A percentile compares a stretch with the other conserved stretches of the same genome.
phyloP scores from a whole-genome alignment of 2,797 vertebrate genomes.

The Squalus acanthias region DNA sequence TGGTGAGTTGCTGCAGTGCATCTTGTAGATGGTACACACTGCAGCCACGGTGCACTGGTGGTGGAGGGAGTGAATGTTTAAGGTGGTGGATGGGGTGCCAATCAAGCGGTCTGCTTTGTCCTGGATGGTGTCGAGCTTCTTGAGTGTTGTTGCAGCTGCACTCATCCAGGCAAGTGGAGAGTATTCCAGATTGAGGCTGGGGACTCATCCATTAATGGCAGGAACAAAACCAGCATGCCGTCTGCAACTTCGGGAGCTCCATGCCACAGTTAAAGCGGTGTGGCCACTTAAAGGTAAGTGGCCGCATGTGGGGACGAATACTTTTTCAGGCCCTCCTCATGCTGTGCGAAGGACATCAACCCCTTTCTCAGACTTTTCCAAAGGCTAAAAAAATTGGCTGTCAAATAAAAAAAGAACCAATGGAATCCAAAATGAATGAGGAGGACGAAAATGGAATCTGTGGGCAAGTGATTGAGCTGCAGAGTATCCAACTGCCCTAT shows the following conservation, averaged over 20 bases:
- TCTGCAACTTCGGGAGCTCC: neutral
- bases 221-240: neutral
- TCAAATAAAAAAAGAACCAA: neutral
- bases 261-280: neutral
- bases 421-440: neutral
- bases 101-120: too few species aligned
- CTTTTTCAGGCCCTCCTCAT: neutral
- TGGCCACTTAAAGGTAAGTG: neutral
- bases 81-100: too few species aligned
- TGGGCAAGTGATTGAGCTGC: neutral
- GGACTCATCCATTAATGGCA: neutral
- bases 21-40: too few species aligned
- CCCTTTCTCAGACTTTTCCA: neutral
- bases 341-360: neutral
- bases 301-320: neutral
- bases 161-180: too few species aligned
- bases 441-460: too few species aligned
- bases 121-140: too few species aligned
- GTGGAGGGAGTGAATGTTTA: too few species aligned
- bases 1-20: too few species aligned
- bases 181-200: neutral
- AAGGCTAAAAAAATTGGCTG: neutral
- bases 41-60: too few species aligned
- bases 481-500: neutral
- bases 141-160: too few species aligned